A percentile compares a stretch with the other conserved stretches of the same genome.
Evolutionary conservation across 2,113 vertebrate genomes (phyloP).

Genomic region (Drymodes brunneopygia): DNA sequence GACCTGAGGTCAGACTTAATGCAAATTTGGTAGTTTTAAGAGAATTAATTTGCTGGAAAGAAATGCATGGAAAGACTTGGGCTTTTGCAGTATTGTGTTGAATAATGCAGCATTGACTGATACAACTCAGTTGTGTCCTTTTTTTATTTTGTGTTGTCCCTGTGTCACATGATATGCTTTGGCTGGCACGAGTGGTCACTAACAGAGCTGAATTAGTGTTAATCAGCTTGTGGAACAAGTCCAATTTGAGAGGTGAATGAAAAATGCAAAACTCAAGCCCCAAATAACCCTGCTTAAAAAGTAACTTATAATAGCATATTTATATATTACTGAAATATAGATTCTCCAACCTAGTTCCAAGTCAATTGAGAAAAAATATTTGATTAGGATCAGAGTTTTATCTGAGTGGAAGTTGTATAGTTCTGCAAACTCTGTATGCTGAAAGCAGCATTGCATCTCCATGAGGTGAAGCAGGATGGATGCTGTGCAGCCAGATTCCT

Average conservation of each 20-base stretch:
- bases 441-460: neutral
- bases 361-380: neutral
- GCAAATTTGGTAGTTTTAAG: neutral
- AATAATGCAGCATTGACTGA: neutral
- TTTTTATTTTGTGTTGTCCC: neutral
- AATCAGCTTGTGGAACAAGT: neutral
- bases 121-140: neutral
- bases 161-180: neutral
- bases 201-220: neutral
- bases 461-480: neutral
- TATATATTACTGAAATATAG: neutral
- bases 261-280: neutral
- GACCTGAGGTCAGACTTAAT: neutral
- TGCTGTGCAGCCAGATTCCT: neutral
- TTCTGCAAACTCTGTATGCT: neutral
- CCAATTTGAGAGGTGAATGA: neutral
- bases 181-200: neutral
- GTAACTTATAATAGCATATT: neutral
- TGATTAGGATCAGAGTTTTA: neutral
- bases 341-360: neutral
- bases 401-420: rapidly evolving
- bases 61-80: neutral
- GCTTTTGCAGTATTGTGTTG: neutral
- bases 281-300: neutral
- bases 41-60: neutral